Conservation (phyloP, 2,888 invertebrate genomes). For the Galerucella nymphaeae region DNA sequence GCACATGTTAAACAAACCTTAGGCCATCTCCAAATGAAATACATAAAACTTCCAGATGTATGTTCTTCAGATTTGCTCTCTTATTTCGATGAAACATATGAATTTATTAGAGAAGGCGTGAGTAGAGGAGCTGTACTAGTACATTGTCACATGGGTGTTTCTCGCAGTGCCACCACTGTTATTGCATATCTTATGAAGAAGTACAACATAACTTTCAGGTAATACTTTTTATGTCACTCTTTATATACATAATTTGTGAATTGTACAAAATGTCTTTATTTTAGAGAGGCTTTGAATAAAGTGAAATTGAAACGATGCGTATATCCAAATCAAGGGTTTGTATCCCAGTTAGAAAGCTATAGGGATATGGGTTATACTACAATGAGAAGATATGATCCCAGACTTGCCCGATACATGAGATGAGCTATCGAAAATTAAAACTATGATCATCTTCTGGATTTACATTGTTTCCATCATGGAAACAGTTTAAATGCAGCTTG, state of each 20-base stretch:
- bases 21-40: constrained; percentile 36
- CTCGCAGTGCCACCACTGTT: constrained; percentile 39
- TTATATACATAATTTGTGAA: no score
- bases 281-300: constrained; percentile 37
- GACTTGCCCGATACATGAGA: constrained; percentile 25
- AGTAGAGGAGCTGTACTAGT: constrained; percentile 39
- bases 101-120: constrained; percentile 41
- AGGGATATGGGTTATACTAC: constrained; percentile 29
- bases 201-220: constrained; percentile 32
- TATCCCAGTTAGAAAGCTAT: constrained; percentile 36
- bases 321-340: constrained; percentile 41
- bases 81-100: constrained; percentile 41
- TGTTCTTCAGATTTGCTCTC: constrained; percentile 37
- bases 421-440: neutral
- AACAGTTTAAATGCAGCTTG: neutral
- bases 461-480: neutral
- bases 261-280: neutral
- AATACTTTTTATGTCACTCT: neutral
- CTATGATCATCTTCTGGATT: neutral
- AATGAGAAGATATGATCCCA: constrained; percentile 26
- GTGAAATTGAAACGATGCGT: constrained; percentile 36
- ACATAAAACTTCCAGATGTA: constrained; percentile 36
- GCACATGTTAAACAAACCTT: constrained; percentile 31
- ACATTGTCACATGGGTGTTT: constrained; percentile 42
- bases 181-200: constrained; percentile 44